Evolutionary conservation across 1,140 invertebrate genomes (phyloP), one percentile per base, ranked within the genome.

Genomic region (Scaptomyza hsui): DNA sequence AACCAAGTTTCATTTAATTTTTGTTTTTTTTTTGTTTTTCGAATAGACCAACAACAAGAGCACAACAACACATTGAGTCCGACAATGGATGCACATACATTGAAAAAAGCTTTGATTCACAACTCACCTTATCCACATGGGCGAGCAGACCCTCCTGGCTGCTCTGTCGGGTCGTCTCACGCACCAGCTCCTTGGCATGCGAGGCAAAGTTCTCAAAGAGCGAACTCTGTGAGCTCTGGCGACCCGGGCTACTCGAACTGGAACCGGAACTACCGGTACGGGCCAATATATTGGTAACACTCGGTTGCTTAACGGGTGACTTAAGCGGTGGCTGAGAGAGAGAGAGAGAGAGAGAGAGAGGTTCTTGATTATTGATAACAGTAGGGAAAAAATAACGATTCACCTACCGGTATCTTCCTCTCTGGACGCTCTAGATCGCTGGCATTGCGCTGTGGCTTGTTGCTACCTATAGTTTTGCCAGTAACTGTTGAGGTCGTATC

Each of bases 121-220:
- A 55, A 64, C 81, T 68, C 32, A 97, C 96, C 93, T 97, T 97
- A 75, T 97, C 96, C 93, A 98, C 96, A 60, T 97, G 96, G 9
- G 96, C 96, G n/a, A 98, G 91, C 1, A 98, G 75, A 13, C 96
- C 96, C 85, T 98, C 97, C 90, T 98, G 96, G 80, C 96, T 97
- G 80, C 96, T 96, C 90, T 98, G 96, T 5, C 96, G 93, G 0
- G 96, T 97, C 0, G 96, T 97, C 88, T 97, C 96, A 42, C 95
- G 93, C 2, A 97, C 96, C 51, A 97, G 89, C 77, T 97, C 96
- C 90, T 97, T 97, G 1, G 96, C 96, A 76, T 97, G 96, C 0
- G 94, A 94, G 1, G 97, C 95, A 72, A 98, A 95, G 75, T 97
- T 96, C 91, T 97, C 97, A 56, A 98, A 94, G 0, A 97, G 86